Conservation (phyloP, 2,888 invertebrate species). For the Agrotis exclamationis region DNA sequence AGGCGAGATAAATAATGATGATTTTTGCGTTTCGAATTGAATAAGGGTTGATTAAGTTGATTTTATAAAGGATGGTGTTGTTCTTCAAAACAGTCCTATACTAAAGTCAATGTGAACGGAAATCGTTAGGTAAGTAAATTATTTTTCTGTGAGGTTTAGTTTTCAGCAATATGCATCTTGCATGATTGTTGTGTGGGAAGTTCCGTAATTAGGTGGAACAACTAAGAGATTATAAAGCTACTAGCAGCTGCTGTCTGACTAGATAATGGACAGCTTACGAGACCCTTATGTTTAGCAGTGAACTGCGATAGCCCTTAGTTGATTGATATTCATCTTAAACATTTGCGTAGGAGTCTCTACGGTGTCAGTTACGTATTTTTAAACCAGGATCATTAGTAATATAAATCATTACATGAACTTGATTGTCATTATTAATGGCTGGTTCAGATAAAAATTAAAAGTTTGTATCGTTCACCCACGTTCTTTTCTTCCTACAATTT, state of each 20-base stretch:
- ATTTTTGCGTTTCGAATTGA: slow-evolving; percentile 38
- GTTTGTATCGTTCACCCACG: slow-evolving; percentile 58
- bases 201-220: neutral
- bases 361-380: neutral
- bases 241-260: too few relatives aligned
- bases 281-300: neutral
- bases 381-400: slow-evolving; percentile 39
- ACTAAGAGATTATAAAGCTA: neutral
- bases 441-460: slow-evolving; percentile 60
- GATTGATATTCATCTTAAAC: slow-evolving; percentile 5
- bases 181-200: neutral
- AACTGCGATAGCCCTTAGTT: neutral
- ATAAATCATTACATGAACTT: slow-evolving; percentile 21
- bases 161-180: neutral
- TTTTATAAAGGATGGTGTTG: slow-evolving; percentile 10
- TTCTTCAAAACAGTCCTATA: neutral
- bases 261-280: neutral
- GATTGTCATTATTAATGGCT: slow-evolving; percentile 58
- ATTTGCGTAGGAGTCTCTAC: slow-evolving; percentile 2
- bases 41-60: slow-evolving; percentile 21
- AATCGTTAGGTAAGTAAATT: too few relatives aligned
- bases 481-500: slow-evolving; percentile 50
- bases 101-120: neutral
- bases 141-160: neutral
- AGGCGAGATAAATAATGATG: slow-evolving; percentile 40